These are phyloP conservation scores for Hirudinaria manillensis DNA, from an alignment of 2,888 invertebrate species.

Conservation along the genomic window DNA sequence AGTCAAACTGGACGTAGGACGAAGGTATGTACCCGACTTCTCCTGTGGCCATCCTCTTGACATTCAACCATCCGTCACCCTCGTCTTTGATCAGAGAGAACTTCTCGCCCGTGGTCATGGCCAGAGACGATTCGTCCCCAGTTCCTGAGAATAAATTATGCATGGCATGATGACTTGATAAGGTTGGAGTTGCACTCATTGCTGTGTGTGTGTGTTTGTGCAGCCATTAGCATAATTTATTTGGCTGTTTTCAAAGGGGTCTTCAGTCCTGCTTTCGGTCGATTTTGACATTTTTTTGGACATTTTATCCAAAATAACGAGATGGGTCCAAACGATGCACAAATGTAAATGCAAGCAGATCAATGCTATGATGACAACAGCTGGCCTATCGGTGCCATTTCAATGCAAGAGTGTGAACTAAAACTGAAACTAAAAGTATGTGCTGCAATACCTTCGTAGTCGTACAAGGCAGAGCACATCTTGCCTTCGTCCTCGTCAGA, in stretches of 20 bases:
- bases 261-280: no score
- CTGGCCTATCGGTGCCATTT: no score
- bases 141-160: constrained; percentile 12
- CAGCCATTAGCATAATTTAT: not conserved
- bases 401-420: no score
- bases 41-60: constrained; percentile 5
- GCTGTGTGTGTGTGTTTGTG: not conserved
- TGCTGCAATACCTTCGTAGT: constrained; percentile 32
- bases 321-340: no score
- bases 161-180: not conserved
- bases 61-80: constrained; percentile 27
- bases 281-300: no score
- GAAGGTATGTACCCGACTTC: constrained; percentile 23
- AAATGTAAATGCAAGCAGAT: no score
- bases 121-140: constrained; percentile 21
- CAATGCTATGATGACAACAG: no score
- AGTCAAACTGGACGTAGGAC: constrained; percentile 19
- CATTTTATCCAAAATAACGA: no score
- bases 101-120: constrained; percentile 24
- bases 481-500: constrained; percentile 29
- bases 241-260: no score
- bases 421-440: no score
- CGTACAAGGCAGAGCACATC: constrained; percentile 28
- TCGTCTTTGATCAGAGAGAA: constrained; percentile 22
- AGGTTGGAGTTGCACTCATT: not conserved